These are phyloP conservation scores for Montipora efflorescens DNA, from an alignment of 64 coral and sea anemone genomes.

Conservation along the genomic window DNA sequence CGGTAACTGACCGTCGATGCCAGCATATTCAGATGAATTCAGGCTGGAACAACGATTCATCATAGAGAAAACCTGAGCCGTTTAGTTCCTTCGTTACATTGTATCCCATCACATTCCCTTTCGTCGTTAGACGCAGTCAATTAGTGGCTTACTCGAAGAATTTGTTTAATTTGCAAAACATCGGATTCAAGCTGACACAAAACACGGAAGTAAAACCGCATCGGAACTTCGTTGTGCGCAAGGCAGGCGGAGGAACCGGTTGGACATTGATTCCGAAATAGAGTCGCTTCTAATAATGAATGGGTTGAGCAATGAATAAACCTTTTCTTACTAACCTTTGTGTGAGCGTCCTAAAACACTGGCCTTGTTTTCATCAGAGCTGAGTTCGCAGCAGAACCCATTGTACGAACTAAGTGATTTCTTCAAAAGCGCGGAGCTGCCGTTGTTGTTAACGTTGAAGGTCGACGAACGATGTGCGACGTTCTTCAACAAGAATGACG, in stretches of 20 bases:
- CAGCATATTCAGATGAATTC: no score
- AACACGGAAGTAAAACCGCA: slow-evolving; percentile 25
- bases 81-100: no score
- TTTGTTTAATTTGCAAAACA: not conserved
- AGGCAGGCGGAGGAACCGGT: not conserved
- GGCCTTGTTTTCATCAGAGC: not conserved
- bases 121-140: no score
- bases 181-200: not conserved
- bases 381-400: not conserved
- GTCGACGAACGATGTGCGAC: not conserved
- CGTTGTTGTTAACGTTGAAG: not conserved
- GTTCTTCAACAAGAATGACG: not conserved
- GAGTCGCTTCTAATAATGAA: not conserved
- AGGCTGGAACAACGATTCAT: no score
- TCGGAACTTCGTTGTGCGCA: not conserved
- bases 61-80: no score
- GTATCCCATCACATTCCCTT: no score
- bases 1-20: no score
- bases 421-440: not conserved
- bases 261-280: not conserved
- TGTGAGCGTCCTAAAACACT: no score
- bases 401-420: not conserved
- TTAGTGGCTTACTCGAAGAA: no score
- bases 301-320: not conserved
- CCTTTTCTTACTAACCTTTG: not conserved